Percentiles rank a stretch among this genome's conserved stretches.
Conservation (phyloP, 2,113 vertebrate genomes). For the Rousettus leschenaultii region DNA sequence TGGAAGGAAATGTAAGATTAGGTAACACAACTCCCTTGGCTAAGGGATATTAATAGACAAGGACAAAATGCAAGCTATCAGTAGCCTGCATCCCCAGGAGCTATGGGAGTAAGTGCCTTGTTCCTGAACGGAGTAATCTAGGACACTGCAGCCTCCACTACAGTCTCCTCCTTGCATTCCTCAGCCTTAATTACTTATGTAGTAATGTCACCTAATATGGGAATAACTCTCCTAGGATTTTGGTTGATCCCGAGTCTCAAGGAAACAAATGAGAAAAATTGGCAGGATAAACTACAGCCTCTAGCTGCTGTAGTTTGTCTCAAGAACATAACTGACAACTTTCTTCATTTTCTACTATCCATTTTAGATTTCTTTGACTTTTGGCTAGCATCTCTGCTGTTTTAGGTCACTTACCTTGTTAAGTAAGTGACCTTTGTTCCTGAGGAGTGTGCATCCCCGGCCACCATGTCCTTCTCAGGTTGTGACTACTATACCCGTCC, state of each 20-base stretch:
- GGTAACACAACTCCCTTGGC: neutral
- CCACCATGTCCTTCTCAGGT: neutral
- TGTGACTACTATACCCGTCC: neutral
- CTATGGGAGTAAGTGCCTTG: neutral
- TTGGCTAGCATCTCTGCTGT: neutral
- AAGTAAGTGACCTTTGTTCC: neutral
- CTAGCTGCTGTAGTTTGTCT: neutral
- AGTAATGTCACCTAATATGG: neutral
- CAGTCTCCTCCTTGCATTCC: neutral
- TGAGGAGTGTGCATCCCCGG: neutral
- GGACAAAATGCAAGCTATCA: neutral
- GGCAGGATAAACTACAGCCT: neutral
- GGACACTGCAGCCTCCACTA: too few species aligned
- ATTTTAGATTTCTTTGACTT: neutral
- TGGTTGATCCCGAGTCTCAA: neutral
- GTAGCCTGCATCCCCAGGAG: neutral
- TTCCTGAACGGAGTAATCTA: neutral
- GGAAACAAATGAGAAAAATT: neutral
- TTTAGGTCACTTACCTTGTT: neutral
- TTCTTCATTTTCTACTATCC: neutral
- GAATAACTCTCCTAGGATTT: neutral
- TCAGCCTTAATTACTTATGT: neutral
- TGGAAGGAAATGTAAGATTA: neutral
- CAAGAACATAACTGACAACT: neutral
- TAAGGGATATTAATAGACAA: neutral